A percentile compares a stretch with the other conserved stretches of the same genome.
These are phyloP conservation scores for Lamellibrachia satsuma DNA, from an alignment of 2,888 invertebrate species.

Conservation along the genomic window DNA sequence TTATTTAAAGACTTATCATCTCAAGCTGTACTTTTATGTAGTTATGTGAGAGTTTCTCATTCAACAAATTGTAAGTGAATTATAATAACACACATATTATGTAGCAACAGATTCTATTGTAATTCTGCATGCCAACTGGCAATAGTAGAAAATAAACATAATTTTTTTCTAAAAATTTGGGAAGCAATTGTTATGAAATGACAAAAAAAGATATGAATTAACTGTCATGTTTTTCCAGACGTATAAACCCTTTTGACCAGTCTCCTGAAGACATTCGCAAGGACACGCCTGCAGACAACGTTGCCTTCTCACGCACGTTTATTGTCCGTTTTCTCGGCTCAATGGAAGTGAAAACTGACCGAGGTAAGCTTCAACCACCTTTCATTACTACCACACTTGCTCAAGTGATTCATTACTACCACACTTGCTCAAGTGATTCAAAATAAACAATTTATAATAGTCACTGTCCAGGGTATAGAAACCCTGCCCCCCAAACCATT, in stretches of 20 bases:
- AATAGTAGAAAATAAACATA: too few relatives aligned
- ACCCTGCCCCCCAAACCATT: too few relatives aligned
- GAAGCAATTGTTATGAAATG: background rate
- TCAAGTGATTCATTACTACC: background rate
- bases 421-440: background rate
- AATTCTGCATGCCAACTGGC: too few relatives aligned
- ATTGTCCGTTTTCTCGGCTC: conserved; percentile 67
- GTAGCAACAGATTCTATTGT: too few relatives aligned
- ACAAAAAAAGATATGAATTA: background rate
- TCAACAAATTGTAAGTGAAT: too few relatives aligned
- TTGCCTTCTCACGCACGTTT: conserved; percentile 61
- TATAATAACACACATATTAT: too few relatives aligned
- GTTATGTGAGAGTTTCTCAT: too few relatives aligned
- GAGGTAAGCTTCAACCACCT: conserved; percentile 49
- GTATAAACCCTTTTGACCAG: conserved; percentile 65
- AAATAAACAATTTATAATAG: too few relatives aligned
- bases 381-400: background rate
- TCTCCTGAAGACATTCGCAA: conserved; percentile 28
- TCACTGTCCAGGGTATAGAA: too few relatives aligned
- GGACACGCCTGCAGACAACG: conserved; percentile 46
- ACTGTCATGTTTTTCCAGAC: conserved; percentile 39
- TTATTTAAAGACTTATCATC: too few relatives aligned
- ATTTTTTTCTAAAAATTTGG: too few relatives aligned
- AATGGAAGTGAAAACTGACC: conserved; percentile 65
- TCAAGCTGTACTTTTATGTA: too few relatives aligned